A percentile compares a stretch with the other conserved stretches of the same genome.
Evolutionary conservation across 2,113 vertebrate species (phyloP).

Genomic region (Todiramphus saurophagus): DNA sequence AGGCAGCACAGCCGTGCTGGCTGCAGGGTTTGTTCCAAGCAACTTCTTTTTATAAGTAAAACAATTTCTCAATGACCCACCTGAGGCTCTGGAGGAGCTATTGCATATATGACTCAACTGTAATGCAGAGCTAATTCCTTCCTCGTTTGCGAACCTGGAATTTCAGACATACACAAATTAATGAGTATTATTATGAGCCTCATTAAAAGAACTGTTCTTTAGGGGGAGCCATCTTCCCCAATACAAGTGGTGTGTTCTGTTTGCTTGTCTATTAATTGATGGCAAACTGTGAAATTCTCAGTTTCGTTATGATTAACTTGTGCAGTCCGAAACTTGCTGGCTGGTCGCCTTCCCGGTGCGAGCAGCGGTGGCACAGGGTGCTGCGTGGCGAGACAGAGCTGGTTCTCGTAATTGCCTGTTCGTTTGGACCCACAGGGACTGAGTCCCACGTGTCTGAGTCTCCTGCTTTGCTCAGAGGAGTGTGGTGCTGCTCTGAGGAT

Average conservation of each 20-base stretch:
- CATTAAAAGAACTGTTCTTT: conserved; percentile 52
- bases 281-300: background rate
- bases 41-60: background rate
- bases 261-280: conserved; percentile 30
- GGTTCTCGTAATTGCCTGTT: accelerated
- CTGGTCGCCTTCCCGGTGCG: background rate
- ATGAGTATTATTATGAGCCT: conserved; percentile 34
- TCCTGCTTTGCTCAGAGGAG: background rate
- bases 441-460: accelerated
- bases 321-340: background rate
- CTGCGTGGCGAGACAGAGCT: background rate
- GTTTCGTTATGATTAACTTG: background rate
- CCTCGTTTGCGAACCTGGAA: background rate
- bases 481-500: accelerated
- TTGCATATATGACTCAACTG: background rate
- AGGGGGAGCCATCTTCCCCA: conserved; percentile 10
- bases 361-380: accelerated
- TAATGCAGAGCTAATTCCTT: background rate
- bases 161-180: conserved; percentile 36
- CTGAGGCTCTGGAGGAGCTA: background rate
- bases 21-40: background rate
- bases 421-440: accelerated
- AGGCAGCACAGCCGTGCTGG: background rate
- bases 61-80: background rate
- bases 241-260: background rate